A percentile compares a stretch with the other conserved stretches of the same genome.
Evolutionary conservation across 2,888 invertebrate species (phyloP).

Genomic region (Anagyrus pseudococci): DNA sequence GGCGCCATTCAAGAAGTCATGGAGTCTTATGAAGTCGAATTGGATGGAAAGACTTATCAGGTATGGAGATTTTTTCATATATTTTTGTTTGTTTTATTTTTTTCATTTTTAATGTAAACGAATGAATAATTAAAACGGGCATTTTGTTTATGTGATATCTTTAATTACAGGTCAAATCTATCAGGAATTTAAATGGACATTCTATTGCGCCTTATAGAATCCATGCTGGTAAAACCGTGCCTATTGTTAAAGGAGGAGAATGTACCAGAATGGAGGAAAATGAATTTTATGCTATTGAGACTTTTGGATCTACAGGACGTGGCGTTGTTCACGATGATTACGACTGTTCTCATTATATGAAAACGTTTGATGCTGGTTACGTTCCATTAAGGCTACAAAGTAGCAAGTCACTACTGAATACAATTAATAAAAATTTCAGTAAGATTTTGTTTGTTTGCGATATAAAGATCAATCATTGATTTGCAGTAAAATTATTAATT

Average conservation of each 20-base stretch:
- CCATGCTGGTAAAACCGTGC: constrained; percentile 98
- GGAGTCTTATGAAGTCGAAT: constrained; percentile 98
- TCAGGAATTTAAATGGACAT: constrained; percentile 98
- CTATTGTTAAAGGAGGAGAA: constrained; percentile 98
- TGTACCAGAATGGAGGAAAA: constrained; percentile 98
- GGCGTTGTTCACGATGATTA: constrained; percentile 97
- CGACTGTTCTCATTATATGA: constrained; percentile 99
- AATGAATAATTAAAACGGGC: not conserved
- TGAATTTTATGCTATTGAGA: constrained; percentile 99
- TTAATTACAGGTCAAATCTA: constrained; percentile 79
- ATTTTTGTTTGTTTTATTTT: too few relatives aligned
- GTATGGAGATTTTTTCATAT: constrained; percentile 41
- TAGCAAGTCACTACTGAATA: constrained; percentile 88
- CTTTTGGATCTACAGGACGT: constrained; percentile 97
- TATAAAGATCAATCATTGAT: not conserved
- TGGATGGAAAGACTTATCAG: constrained; percentile 95
- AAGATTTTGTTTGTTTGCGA: too few relatives aligned
- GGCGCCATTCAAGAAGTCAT: constrained; percentile 98
- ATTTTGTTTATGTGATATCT: not conserved
- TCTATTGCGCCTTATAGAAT: constrained; percentile 99
- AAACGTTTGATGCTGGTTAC: constrained; percentile 92
- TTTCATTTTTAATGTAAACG: constrained; percentile 9
- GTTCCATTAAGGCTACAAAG: constrained; percentile 91
- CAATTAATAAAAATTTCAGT: constrained; percentile 96
- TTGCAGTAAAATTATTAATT: not conserved